Conservation (phyloP, 2,113 vertebrate genomes). For the Setophaga petechia region DNA sequence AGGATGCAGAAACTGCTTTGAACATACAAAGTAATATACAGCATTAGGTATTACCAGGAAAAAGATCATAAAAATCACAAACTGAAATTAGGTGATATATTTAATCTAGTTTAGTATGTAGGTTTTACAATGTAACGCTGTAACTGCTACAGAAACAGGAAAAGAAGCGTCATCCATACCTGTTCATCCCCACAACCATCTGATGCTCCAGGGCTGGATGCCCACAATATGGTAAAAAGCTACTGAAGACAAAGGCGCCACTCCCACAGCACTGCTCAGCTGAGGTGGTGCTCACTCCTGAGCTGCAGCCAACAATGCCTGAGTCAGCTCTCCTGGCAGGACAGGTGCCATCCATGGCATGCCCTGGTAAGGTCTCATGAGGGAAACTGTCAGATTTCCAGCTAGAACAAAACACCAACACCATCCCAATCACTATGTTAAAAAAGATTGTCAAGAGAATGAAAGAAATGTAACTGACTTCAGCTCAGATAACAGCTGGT, state of each 20-base stretch:
- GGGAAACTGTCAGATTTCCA: background rate
- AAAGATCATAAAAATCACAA: background rate
- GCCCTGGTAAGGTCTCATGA: background rate
- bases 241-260: background rate
- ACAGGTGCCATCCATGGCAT: background rate
- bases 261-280: background rate
- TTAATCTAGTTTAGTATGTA: background rate
- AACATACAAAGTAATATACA: background rate
- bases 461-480: background rate
- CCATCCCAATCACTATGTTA: rapidly evolving
- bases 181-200: background rate
- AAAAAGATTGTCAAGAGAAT: background rate
- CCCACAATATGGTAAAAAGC: rapidly evolving
- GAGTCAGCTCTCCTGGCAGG: background rate
- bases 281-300: background rate
- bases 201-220: background rate
- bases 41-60: background rate
- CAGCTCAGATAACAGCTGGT: background rate
- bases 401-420: background rate
- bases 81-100: background rate
- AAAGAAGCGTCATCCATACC: background rate
- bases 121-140: background rate
- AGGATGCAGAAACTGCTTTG: background rate
- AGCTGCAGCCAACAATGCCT: background rate
- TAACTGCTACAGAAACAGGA: background rate